phyloP scores from a whole-genome alignment of 2,888 invertebrate species.

The Eulithis prunata region DNA sequence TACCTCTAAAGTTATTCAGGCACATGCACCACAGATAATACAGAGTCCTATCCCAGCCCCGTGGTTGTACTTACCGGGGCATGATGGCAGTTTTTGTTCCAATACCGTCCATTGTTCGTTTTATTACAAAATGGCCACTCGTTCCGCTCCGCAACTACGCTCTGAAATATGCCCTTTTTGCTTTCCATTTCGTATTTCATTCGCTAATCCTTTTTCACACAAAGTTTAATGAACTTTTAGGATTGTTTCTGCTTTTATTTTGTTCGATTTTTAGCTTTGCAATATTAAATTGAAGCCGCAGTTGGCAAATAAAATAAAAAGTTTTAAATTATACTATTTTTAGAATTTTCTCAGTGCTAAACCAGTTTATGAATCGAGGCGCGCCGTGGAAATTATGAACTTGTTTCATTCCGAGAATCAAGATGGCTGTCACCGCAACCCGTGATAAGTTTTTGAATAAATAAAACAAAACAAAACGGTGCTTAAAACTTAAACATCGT shows the following conservation, averaged over 20 bases:
- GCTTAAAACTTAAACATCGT: background rate
- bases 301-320: no score
- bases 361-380: background rate
- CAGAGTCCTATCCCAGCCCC: slow-evolving; percentile 3
- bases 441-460: background rate
- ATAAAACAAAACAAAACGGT: slow-evolving; percentile 10
- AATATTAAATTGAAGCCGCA: no score
- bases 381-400: slow-evolving; percentile 10
- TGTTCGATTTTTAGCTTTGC: background rate
- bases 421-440: background rate
- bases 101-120: slow-evolving; percentile 35
- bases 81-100: slow-evolving; percentile 29
- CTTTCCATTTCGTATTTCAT: slow-evolving; percentile 27
- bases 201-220: slow-evolving; percentile 14
- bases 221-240: slow-evolving; percentile 17
- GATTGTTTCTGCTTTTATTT: background rate
- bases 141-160: slow-evolving; percentile 31
- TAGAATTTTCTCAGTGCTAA: no score
- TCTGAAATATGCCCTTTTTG: slow-evolving; percentile 30
- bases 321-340: no score
- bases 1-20: slow-evolving; percentile 11
- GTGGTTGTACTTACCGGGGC: slow-evolving; percentile 31
- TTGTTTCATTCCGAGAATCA: slow-evolving; percentile 13
- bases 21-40: slow-evolving; percentile 10
- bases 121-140: slow-evolving; percentile 38